phyloP scores from a whole-genome alignment of 2,113 vertebrate genomes.

The Catharus bicknelli region DNA sequence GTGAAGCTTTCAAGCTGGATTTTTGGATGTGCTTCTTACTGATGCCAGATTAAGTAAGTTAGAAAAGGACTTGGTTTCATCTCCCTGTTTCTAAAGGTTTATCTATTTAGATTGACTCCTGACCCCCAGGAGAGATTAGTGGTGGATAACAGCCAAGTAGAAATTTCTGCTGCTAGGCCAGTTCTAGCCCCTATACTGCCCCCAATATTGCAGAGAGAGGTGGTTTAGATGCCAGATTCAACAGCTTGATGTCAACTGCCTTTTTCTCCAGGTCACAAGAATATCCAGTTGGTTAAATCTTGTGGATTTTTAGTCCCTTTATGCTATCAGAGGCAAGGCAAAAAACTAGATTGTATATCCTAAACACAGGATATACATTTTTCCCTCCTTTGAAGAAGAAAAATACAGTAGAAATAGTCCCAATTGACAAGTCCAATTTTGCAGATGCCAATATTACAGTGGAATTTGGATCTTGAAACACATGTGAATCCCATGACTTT shows the following conservation, averaged over 20 bases:
- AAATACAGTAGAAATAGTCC: neutral
- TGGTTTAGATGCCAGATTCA: neutral
- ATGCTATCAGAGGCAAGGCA: neutral
- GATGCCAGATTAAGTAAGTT: neutral
- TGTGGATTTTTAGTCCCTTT: neutral
- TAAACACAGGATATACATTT: neutral
- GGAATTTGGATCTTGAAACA: neutral
- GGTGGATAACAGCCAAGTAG: neutral
- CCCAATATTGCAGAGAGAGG: fast-evolving
- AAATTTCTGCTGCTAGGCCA: neutral
- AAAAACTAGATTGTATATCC: neutral
- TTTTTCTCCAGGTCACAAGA: neutral
- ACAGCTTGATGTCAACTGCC: neutral
- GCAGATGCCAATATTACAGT: neutral
- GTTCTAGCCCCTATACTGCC: fast-evolving
- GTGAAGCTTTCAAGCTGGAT: neutral
- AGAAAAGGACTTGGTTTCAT: neutral
- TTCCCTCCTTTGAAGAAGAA: neutral
- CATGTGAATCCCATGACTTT: neutral
- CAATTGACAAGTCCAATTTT: neutral
- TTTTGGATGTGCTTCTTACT: neutral
- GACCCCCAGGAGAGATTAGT: neutral
- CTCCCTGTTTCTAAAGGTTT: neutral
- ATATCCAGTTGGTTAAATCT: neutral
- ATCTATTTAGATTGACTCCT: neutral